phyloP scores from a whole-genome alignment of 1,140 invertebrate genomes.

The Papilio aristodemus region DNA sequence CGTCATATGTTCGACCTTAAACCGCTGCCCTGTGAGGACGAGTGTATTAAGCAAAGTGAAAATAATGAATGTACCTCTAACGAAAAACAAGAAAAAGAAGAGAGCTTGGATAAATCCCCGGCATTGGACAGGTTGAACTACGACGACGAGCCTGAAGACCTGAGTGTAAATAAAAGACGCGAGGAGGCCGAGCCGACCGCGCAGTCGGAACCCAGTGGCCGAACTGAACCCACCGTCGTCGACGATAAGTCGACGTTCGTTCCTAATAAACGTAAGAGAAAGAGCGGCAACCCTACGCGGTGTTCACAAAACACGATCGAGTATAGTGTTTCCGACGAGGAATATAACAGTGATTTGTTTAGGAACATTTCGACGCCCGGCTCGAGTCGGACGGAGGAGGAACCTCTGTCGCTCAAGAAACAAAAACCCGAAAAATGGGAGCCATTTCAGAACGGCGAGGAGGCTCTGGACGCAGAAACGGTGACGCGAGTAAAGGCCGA shows the following conservation, averaged over 20 bases:
- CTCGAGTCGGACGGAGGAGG: conserved; percentile 67
- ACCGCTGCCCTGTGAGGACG: conserved; percentile 50
- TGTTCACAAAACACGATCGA: conserved; percentile 85
- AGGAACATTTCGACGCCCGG: conserved; percentile 68
- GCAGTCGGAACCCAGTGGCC: conserved; percentile 63
- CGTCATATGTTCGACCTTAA: conserved; percentile 67
- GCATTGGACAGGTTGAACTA: conserved; percentile 61
- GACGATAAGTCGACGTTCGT: conserved; percentile 75
- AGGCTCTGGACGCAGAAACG: conserved; percentile 67
- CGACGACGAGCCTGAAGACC: conserved; percentile 84
- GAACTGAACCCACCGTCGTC: conserved; percentile 68
- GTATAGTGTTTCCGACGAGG: conserved; percentile 83
- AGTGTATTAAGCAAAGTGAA: conserved; percentile 66
- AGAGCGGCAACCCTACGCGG: conserved; percentile 93
- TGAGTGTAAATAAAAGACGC: conserved; percentile 84
- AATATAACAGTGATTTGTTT: conserved; percentile 78
- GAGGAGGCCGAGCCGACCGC: conserved; percentile 74
- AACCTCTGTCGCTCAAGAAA: conserved; percentile 83
- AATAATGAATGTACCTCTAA: conserved; percentile 70
- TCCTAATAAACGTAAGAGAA: conserved; percentile 88
- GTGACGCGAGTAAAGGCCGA: conserved; percentile 68
- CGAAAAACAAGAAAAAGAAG: conserved; percentile 64
- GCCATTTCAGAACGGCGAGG: conserved; percentile 72
- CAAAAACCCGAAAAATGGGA: conserved; percentile 73
- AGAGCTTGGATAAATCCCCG: conserved; percentile 48